Base-by-base conservation (phyloP, 2,888 invertebrate species). In the Hartigia nigra region DNA sequence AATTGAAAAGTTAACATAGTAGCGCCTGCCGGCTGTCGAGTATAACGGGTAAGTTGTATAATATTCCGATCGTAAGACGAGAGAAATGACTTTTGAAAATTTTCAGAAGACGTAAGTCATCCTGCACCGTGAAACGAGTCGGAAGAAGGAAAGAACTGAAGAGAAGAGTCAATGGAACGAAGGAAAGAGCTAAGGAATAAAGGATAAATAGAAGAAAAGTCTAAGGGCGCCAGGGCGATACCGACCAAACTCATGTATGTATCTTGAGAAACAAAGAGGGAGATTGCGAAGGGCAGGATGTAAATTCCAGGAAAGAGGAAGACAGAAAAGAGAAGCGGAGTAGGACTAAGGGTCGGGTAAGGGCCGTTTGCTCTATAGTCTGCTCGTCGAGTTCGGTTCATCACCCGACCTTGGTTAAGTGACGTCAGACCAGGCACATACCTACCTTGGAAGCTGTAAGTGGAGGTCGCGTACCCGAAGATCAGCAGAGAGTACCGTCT, bases 351-450 rank as follows among this genome's bases (percentile, higher is more conserved):
- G 55, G 23, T 55, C 55, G 55, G 23, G 4, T 2, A 23, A 23
- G 55, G 23, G 55, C 23, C 55, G 55, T 14, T 14, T 23, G 23
- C 9, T 55, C 23, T 23, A 23, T 9, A 55, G 55, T 23, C 23
- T 23, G 55, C 55, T 55, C 23, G 55, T 55, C 55, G 55, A 79
- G 83, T 82, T 79, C 82, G 85, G 89, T 87, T 88, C 88, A 87
- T 89, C 87, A 89, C 83, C 86, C 89, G 90, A 89, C 90, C 91
- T 91, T 90, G 89, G 84, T 84, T 87, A 84, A 86, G 85, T 88
- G 88, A 88, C 89, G 88, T 89, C 88, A 89, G 87, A 85, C 85
- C 82, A 87, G 84, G 81, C 87, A 87, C 86, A 87, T 87, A 86
- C 85, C 85, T 82, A 85, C 86, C 87, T 87, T 85, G 85, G 83